Evolutionary conservation across 2,888 invertebrate species (phyloP).

Genomic region (Dryobotodes eremita): DNA sequence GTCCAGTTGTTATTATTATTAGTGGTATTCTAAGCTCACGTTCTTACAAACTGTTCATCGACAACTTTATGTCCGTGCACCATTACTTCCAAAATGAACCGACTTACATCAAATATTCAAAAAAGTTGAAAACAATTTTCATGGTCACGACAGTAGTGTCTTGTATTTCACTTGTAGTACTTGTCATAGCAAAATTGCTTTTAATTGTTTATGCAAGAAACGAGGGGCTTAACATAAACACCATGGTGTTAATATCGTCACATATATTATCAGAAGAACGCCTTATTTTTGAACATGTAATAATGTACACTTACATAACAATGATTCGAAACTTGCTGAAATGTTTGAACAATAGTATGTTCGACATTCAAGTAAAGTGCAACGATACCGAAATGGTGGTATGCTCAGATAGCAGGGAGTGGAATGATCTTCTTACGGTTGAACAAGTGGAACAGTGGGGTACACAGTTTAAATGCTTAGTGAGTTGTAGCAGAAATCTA

Average conservation of each 20-base stretch:
- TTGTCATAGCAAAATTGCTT: background rate
- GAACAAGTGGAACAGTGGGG: slow-evolving; percentile 26
- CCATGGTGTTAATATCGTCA: background rate
- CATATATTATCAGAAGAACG: slow-evolving; percentile 2
- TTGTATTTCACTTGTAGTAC: no score
- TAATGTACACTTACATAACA: slow-evolving; percentile 14
- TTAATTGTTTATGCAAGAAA: background rate
- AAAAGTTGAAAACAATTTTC: slow-evolving; percentile 9
- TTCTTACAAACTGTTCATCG: background rate
- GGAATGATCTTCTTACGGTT: background rate
- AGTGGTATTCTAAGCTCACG: slow-evolving; percentile 9
- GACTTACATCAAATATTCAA: slow-evolving; percentile 1
- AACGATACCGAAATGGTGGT: background rate
- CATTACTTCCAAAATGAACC: background rate
- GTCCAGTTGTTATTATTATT: slow-evolving; percentile 12
- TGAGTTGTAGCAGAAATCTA: slow-evolving; percentile 31
- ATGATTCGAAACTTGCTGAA: slow-evolving; percentile 13
- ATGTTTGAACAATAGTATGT: slow-evolving; percentile 23
- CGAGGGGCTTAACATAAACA: background rate
- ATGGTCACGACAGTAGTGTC: no score
- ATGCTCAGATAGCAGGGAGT: background rate
- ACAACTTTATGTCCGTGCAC: slow-evolving; percentile 14
- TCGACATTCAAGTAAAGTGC: background rate
- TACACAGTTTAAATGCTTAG: slow-evolving; percentile 24
- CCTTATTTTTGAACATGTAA: slow-evolving; percentile 20